Percentiles rank a stretch among this genome's conserved stretches.
Conservation (phyloP, 2,888 invertebrate genomes). For the Cotesia congregata region DNA sequence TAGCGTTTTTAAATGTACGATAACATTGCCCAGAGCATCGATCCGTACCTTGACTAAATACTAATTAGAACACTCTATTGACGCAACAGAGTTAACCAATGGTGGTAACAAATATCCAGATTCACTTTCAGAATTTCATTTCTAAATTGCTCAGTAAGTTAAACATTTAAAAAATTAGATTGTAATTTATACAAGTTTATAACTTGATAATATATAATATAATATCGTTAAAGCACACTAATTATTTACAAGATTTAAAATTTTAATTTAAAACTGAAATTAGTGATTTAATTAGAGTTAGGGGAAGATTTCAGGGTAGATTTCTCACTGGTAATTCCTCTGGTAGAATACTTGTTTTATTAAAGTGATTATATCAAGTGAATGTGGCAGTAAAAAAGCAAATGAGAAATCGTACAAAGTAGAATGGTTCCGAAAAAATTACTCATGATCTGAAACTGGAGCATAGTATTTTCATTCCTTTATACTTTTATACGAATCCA, state of each 20-base stretch:
- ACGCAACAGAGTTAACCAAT: neutral
- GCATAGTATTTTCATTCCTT: constrained; percentile 42
- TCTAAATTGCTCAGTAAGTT: neutral
- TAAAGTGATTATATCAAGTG: neutral
- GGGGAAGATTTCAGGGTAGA: neutral
- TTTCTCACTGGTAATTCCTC: neutral
- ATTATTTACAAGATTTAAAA: neutral
- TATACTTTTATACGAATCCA: neutral
- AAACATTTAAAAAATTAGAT: neutral
- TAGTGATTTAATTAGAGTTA: neutral
- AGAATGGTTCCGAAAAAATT: constrained; percentile 42
- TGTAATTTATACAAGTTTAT: neutral
- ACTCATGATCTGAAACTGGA: constrained; percentile 12
- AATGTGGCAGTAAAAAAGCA: neutral
- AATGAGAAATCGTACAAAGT: constrained; percentile 21
- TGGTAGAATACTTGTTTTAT: neutral
- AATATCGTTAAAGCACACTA: too few species aligned
- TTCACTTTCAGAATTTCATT: neutral
- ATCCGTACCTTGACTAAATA: neutral
- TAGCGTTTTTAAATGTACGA: neutral
- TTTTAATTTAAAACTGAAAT: neutral
- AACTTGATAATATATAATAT: neutral
- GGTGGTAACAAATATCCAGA: neutral
- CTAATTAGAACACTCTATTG: neutral
- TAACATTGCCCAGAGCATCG: neutral